A percentile compares a stretch with the other conserved stretches of the same genome.
phyloP scores from a whole-genome alignment of 1,140 invertebrate species.

The Xylocopa sonorina region DNA sequence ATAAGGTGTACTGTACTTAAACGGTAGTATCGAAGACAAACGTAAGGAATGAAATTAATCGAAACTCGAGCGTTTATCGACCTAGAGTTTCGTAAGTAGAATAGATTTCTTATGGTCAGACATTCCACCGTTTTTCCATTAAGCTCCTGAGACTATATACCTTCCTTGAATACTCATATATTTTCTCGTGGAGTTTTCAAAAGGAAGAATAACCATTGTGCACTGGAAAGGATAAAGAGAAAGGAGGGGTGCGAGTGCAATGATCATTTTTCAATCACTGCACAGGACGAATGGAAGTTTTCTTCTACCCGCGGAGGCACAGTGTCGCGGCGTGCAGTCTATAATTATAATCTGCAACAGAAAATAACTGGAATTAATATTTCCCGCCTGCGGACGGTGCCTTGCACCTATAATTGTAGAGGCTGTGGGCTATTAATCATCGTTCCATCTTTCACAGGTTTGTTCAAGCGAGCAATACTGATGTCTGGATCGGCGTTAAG shows the following conservation, averaged over 20 bases:
- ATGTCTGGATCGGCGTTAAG: conserved; percentile 97
- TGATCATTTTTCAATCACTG: conserved; percentile 65
- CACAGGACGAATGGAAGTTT: conserved; percentile 36
- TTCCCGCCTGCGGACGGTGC: conserved; percentile 45
- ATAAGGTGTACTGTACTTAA: too few species aligned
- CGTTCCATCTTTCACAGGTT: conserved; percentile 81
- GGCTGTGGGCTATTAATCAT: conserved; percentile 53
- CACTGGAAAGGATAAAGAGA: conserved; percentile 15
- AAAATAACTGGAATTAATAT: conserved; percentile 70
- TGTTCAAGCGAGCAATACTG: conserved; percentile 95
- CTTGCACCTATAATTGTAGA: neutral
- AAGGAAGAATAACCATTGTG: conserved; percentile 1
- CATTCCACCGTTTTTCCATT: neutral
- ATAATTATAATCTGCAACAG: conserved; percentile 71
- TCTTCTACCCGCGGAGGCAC: too few species aligned
- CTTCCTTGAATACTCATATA: conserved; percentile 2
- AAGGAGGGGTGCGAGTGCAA: conserved; percentile 35
- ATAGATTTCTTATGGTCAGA: neutral
- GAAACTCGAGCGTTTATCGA: neutral
- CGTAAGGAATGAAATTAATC: neutral
- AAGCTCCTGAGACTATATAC: neutral
- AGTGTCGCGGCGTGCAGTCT: conserved; percentile 53
- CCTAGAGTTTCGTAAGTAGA: neutral
- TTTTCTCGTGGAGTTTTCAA: neutral
- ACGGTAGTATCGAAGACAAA: too few species aligned